Evolutionary conservation across 2,888 invertebrate genomes (phyloP).

Genomic region (Cenopis cana): DNA sequence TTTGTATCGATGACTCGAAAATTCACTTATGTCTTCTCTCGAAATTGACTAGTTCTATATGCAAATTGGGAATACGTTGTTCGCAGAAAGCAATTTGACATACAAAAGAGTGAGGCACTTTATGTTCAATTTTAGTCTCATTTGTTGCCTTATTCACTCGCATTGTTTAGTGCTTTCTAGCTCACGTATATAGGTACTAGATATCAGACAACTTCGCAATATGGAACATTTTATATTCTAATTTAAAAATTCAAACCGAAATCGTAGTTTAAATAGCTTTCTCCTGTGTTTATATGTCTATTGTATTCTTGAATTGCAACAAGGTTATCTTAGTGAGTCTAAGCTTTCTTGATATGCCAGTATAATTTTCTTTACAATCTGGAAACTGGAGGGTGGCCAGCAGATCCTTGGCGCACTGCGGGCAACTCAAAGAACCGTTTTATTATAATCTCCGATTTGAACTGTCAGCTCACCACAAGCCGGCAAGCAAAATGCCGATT

Average conservation of each 20-base stretch:
- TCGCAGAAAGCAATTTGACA: neutral
- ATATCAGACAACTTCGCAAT: constrained; percentile 49
- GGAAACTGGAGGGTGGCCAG: constrained; percentile 76
- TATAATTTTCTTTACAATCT: constrained; percentile 77
- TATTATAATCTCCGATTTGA: constrained; percentile 38
- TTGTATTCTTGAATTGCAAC: no score
- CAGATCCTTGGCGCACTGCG: constrained; percentile 71
- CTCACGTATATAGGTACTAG: constrained; percentile 43
- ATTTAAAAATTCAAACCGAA: constrained; percentile 51
- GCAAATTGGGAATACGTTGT: neutral
- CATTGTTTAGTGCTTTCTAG: constrained; percentile 12
- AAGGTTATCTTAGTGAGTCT: constrained; percentile 50
- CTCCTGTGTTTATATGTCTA: constrained; percentile 44
- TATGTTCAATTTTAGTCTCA: neutral
- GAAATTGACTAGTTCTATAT: neutral
- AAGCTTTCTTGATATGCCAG: constrained; percentile 65
- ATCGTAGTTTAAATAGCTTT: constrained; percentile 48
- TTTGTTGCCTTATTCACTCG: constrained; percentile 5
- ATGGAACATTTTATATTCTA: constrained; percentile 50
- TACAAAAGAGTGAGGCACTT: constrained; percentile 3
- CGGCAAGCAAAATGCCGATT: constrained; percentile 3
- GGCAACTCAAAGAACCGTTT: constrained; percentile 49
- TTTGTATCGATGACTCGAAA: neutral
- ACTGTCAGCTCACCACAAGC: constrained; percentile 27
- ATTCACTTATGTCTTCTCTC: constrained; percentile 1